Evolutionary conservation across 2,888 invertebrate species (phyloP), one percentile per base, ranked within the genome.

Genomic region (Calameuta idolon): DNA sequence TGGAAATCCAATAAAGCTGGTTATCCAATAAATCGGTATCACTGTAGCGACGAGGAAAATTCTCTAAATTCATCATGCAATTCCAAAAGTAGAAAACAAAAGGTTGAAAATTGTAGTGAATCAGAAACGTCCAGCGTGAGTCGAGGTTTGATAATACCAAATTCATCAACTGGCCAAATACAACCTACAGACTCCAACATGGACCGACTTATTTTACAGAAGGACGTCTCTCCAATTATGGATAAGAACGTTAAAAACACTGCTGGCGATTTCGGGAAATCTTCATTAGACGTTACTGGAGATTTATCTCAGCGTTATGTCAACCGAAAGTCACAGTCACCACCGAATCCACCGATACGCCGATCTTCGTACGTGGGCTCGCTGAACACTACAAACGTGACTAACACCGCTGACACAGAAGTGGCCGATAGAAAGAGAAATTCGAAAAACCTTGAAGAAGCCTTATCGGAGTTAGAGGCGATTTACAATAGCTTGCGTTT

Each of bases 401-500:
- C 3, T 34, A 74, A n/a, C 12, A 35, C 34, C 35, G 9, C 5
- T 30, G 37, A 74, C 12, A 23, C 30, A 12, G 93, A 93, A 84
- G 92, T 92, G 84, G 90, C 87, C 85, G 93, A 93, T 77, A 93
- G 93, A 85, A 92, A 93, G 85, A 92, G 94, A 84, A 96, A 95
- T 90, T 96, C 96, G 3, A 94, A 95, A 30, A 97, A 97, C 90
- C 93, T 97, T 69, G 97, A 97, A 89, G 97, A 98, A 88, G 98
- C 98, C 76, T 93, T 98, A 34, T 95, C 95, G 86, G 98, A 98
- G 91, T 91, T 98, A 77, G 98, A 98, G 92, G 96, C 96, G n/a
- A 97, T 98, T 88, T 97, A 97, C 89, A 96, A 97, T 85, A 97
- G 97, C 86, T 93, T 98, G 78, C 95, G 95, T n/a, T 92, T 97